Base-by-base conservation (phyloP, 1,140 invertebrate genomes). In the Sitodiplosis mosellana region DNA sequence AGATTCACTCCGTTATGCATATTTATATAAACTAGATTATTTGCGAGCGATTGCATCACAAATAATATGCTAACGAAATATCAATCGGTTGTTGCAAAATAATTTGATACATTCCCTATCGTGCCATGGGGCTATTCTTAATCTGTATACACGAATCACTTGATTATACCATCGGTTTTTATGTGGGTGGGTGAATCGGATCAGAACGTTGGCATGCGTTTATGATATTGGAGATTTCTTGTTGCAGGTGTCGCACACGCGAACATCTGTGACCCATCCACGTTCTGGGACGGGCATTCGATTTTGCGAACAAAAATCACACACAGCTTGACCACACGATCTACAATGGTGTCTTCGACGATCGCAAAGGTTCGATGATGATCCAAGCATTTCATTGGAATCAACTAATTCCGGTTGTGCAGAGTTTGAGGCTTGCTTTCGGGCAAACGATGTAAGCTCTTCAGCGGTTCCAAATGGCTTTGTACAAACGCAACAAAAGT, bases 331-430 rank as follows among this genome's bases (percentile, higher is more conserved):
- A 14, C 81, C 81, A 59, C 81, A 87, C 47, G 73, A 73, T 41
- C 85, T 70, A 57, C 85, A 89, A 59, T 89, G 85, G 60, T 89
- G 84, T 10, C 81, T 67, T 1, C 67, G 51, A 15, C 67, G 54
- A 48, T 60, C 52, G 22, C 12, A 43, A 17, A n/a, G n/a, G n/a
- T n/a, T n/a, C n/a, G 3, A 15, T 20, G 38, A 15, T 41, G 7
- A 33, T 15, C 34, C 19, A 21, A n/a, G 12, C n/a, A 37, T 21
- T 27, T 36, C 21, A 8, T 17, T 41, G 17, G 36, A 18, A 21
- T 21, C 18, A 12, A 27, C 10, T 10, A 27, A 27, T 27, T 27
- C 27, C 3, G 27, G 10, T 27, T 27, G 3, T 27, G 10, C 27
- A 27, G 27, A 27, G 10, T 27, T 5, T 27, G 27, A 27, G 10